phyloP scores from a whole-genome alignment of 1,140 invertebrate genomes.

The Drosophila pseudoobscura region DNA sequence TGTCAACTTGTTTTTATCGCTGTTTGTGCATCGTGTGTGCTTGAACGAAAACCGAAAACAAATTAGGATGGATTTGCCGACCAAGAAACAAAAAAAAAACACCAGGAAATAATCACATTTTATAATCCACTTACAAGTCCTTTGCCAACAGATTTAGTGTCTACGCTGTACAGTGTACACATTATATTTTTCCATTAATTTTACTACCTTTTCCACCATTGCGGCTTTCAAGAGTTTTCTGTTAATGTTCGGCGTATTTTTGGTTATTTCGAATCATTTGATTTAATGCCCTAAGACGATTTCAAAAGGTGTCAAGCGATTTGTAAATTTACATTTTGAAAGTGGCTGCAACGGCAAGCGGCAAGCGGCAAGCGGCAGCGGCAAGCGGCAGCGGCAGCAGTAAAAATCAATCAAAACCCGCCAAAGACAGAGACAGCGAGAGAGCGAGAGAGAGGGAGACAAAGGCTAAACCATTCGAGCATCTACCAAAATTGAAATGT shows the following conservation, averaged over 20 bases:
- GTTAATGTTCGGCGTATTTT: not conserved
- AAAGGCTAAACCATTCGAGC: constrained; percentile 11
- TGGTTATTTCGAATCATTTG: constrained; percentile 39
- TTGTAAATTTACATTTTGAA: constrained; percentile 70
- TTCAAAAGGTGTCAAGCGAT: constrained; percentile 64
- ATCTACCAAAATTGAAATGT: constrained; percentile 67
- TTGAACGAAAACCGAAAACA: constrained; percentile 38
- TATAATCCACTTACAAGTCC: no score
- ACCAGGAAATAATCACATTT: no score
- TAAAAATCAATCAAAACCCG: constrained; percentile 70
- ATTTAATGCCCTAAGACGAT: constrained; percentile 39
- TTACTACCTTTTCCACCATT: not conserved
- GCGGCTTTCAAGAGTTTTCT: no score
- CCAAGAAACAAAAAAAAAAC: no score
- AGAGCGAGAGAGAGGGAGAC: constrained; percentile 10
- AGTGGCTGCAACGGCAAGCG: constrained; percentile 23
- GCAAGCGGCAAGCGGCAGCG: constrained; percentile 7
- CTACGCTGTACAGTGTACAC: no score
- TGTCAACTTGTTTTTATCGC: constrained; percentile 50
- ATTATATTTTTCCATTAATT: not conserved
- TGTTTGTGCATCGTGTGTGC: constrained; percentile 4
- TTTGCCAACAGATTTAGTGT: no score
- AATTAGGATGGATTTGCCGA: constrained; percentile 5
- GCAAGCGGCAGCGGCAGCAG: constrained; percentile 21
- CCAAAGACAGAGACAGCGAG: constrained; percentile 3